phyloP scores from a whole-genome alignment of 2,113 vertebrate species.

The Procavia capensis region DNA sequence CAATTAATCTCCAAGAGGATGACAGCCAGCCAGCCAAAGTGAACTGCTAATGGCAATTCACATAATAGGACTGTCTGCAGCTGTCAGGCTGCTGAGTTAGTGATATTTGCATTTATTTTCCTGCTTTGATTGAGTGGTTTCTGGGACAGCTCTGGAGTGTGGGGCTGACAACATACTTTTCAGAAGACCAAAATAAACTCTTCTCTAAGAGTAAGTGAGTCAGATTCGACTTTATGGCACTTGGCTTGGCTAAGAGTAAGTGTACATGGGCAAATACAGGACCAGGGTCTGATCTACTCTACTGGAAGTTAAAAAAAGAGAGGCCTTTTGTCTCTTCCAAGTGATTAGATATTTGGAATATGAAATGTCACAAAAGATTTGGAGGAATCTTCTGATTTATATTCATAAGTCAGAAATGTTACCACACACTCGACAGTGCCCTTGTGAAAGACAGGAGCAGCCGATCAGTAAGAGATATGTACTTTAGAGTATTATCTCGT shows the following conservation, averaged over 20 bases:
- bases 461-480: neutral
- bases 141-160: conserved; percentile 60
- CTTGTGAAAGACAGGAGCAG: neutral
- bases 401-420: neutral
- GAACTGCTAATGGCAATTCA: conserved; percentile 70
- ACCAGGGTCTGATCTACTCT: neutral
- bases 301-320: neutral
- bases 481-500: neutral
- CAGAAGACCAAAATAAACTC: conserved; percentile 19
- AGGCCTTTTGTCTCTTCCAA: neutral
- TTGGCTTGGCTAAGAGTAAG: neutral
- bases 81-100: conserved; percentile 75
- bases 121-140: conserved; percentile 68
- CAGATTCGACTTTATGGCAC: too few species aligned
- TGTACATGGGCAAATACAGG: neutral
- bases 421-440: neutral
- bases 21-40: conserved; percentile 65
- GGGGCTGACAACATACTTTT: conserved; percentile 41
- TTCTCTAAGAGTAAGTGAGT: neutral
- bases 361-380: neutral
- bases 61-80: conserved; percentile 69
- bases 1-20: conserved; percentile 72
- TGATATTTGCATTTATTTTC: conserved; percentile 77
- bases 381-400: neutral
- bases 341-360: neutral